Evolutionary conservation across 1,140 invertebrate genomes (phyloP).

Genomic region (Eupeodes corollae): DNA sequence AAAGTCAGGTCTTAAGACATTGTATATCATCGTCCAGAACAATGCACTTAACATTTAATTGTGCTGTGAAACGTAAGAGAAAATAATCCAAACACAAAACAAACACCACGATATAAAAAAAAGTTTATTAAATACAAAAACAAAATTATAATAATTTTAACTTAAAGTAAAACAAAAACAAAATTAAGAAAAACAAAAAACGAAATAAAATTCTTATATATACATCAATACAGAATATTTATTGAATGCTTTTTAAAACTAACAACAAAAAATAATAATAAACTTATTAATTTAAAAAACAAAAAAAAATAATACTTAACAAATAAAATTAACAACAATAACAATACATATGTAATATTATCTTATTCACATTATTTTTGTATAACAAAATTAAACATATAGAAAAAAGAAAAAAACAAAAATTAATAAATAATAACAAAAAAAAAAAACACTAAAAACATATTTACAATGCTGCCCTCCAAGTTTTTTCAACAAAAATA

Average conservation of each 20-base stretch:
- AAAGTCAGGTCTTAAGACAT: too few relatives aligned
- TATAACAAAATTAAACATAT: neutral
- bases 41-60: too few relatives aligned
- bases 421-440: neutral
- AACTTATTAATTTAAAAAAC: slow-evolving; percentile 14
- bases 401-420: slow-evolving; percentile 2
- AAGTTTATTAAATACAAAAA: too few relatives aligned
- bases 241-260: neutral
- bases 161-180: too few relatives aligned
- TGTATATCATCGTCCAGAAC: too few relatives aligned
- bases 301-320: slow-evolving; percentile 4
- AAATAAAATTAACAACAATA: slow-evolving; percentile 3
- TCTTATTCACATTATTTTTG: too few relatives aligned
- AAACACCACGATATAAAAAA: too few relatives aligned
- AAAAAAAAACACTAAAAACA: slow-evolving; percentile 5
- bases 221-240: slow-evolving; percentile 5
- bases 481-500: slow-evolving; percentile 12
- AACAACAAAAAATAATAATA: slow-evolving; percentile 18
- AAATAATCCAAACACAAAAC: too few relatives aligned
- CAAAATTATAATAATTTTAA: too few relatives aligned
- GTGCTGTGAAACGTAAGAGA: too few relatives aligned
- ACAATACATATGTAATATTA: neutral
- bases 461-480: slow-evolving; percentile 6
- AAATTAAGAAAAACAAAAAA: slow-evolving; percentile 1
- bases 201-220: slow-evolving; percentile 2